phyloP scores from a whole-genome alignment of 2,888 invertebrate species.

The Xestia rhomboidea region DNA sequence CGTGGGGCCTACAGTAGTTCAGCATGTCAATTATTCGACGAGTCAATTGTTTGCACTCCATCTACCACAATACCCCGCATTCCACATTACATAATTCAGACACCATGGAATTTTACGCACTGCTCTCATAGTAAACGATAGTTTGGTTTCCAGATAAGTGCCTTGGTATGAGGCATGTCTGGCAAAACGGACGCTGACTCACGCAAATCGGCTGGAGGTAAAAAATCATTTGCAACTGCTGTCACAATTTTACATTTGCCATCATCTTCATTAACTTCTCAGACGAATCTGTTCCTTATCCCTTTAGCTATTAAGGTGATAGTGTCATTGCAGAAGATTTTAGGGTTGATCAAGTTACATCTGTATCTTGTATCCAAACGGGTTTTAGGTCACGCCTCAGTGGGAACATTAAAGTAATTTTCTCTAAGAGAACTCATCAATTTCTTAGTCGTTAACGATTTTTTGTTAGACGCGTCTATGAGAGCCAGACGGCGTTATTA shows the following conservation, averaged over 20 bases:
- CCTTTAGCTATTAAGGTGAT: conserved; percentile 55
- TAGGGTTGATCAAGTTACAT: conserved; percentile 47
- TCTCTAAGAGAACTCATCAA: conserved; percentile 82
- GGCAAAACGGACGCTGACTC: conserved; percentile 84
- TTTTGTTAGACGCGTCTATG: conserved; percentile 74
- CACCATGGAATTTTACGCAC: conserved; percentile 21
- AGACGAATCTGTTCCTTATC: conserved; percentile 68
- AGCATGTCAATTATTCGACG: conserved; percentile 55
- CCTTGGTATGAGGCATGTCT: conserved; percentile 67
- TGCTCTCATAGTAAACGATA: conserved; percentile 37
- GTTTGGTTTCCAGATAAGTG: conserved; percentile 23
- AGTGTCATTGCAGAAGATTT: conserved; percentile 36
- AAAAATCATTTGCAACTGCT: conserved; percentile 68
- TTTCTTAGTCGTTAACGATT: conserved; percentile 77
- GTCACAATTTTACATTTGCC: conserved; percentile 63
- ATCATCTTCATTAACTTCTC: conserved; percentile 57
- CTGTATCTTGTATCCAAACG: conserved; percentile 57
- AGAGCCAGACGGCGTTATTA: conserved; percentile 77
- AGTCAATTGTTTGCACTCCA: conserved; percentile 58
- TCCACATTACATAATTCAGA: conserved; percentile 10
- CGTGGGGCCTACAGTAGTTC: conserved; percentile 60
- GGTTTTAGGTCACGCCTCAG: conserved; percentile 74
- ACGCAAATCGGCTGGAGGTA: conserved; percentile 71
- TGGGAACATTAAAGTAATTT: conserved; percentile 79
- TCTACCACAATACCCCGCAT: conserved; percentile 55